A percentile compares a stretch with the other conserved stretches of the same genome.
Conservation (phyloP, 2,888 invertebrate genomes). For the Bhutanitis thaidina region DNA sequence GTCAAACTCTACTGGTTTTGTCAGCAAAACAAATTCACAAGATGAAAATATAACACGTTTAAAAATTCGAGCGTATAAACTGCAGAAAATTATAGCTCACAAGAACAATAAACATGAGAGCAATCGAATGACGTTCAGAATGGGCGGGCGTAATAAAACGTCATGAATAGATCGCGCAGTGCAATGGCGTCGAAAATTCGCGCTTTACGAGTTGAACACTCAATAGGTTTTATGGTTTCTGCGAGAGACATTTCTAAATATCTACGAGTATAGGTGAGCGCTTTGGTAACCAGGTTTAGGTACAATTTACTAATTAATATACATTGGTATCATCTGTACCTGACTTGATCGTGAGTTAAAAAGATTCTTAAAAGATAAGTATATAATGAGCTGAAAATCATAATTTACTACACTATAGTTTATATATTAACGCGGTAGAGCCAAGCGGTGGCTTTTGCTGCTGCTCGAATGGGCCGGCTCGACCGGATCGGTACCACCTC, state of each 20-base stretch:
- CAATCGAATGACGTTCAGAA: conserved; percentile 36
- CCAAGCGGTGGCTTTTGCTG: no score
- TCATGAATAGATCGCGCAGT: conserved; percentile 49
- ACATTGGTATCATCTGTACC: no score
- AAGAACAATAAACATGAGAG: conserved; percentile 41
- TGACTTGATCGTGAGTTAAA: no score
- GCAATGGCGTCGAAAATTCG: conserved; percentile 50
- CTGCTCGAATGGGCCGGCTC: no score
- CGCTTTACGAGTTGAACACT: conserved; percentile 51
- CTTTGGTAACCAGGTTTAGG: neutral
- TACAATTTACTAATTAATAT: no score
- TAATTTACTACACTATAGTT: no score
- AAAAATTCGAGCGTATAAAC: conserved; percentile 12
- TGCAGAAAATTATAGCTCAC: conserved; percentile 21
- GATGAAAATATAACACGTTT: neutral
- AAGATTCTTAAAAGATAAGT: no score
- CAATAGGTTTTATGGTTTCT: conserved; percentile 47
- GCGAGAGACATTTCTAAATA: conserved; percentile 33
- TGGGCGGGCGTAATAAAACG: conserved; percentile 43
- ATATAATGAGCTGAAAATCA: no score
- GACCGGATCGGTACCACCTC: no score
- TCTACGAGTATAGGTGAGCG: conserved; percentile 2
- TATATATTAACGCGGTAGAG: no score
- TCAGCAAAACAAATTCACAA: no score
- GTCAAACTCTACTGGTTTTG: no score